A percentile compares a stretch with the other conserved stretches of the same genome.
phyloP scores from a whole-genome alignment of 2,113 vertebrate species.

The Mus musculus region DNA sequence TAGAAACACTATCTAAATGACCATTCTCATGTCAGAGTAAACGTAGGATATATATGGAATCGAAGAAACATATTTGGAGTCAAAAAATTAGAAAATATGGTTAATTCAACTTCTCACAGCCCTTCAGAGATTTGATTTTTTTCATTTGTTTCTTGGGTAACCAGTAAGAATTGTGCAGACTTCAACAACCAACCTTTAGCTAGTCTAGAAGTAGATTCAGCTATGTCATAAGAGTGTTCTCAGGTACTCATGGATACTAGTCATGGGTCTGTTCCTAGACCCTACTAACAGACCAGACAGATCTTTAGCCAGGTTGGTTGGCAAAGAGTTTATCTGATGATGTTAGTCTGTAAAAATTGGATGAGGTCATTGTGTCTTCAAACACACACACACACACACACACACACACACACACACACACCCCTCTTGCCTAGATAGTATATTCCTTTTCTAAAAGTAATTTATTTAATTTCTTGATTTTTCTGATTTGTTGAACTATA shows the following conservation, averaged over 20 bases:
- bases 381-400: background rate
- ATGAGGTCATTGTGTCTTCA: background rate
- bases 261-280: background rate
- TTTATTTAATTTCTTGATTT: background rate
- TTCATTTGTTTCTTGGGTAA: too few relatives aligned
- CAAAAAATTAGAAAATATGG: background rate
- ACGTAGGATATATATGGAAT: background rate
- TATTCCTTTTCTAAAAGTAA: background rate
- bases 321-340: background rate
- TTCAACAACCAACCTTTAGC: background rate
- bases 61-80: background rate
- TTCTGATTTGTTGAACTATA: background rate
- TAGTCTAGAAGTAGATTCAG: background rate
- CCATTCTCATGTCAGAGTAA: background rate
- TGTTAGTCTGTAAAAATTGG: background rate
- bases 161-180: background rate
- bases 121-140: background rate
- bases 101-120: background rate
- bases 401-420: background rate
- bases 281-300: background rate
- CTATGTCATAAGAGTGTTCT: too few relatives aligned
- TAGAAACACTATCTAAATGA: background rate
- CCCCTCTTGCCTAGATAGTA: background rate
- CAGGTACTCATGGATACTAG: background rate
- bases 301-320: background rate